Conservation (phyloP, 2,888 invertebrate genomes). For the Drosophila fulvimacula region DNA sequence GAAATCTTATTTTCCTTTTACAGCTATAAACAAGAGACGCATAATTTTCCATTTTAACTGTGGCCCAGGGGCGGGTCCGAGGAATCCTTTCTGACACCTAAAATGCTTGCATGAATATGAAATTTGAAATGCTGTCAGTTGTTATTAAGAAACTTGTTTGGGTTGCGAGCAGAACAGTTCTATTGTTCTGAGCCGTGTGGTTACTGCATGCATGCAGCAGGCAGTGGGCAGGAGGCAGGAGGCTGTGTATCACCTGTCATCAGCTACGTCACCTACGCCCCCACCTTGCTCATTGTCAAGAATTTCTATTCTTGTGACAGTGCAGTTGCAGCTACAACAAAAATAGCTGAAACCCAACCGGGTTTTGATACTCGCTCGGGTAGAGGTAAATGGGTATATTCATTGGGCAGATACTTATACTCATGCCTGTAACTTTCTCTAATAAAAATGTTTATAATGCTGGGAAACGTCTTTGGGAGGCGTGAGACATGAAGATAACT, state of each 20-base stretch:
- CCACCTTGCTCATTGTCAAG: not conserved
- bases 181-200: constrained; percentile 34
- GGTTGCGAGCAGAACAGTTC: constrained; percentile 35
- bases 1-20: not conserved
- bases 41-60: constrained; percentile 1
- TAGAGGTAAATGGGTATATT: not conserved
- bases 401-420: not conserved
- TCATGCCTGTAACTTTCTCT: not conserved
- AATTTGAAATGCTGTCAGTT: constrained; percentile 49
- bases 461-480: too few species aligned
- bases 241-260: constrained; percentile 3
- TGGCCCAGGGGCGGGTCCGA: not conserved
- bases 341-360: constrained; percentile 18
- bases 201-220: constrained; percentile 4
- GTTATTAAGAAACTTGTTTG: constrained; percentile 50
- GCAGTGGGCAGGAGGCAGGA: not conserved
- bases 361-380: not conserved
- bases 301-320: constrained; percentile 28
- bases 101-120: constrained; percentile 24
- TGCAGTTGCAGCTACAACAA: constrained; percentile 32
- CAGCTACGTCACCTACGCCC: not conserved
- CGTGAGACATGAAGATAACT: too few species aligned
- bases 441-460: too few species aligned
- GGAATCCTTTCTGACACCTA: constrained; percentile 11
- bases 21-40: not conserved